Percentiles rank a stretch among this genome's conserved stretches.
Evolutionary conservation across 2,888 invertebrate genomes (phyloP).

Genomic region (Drosophila testacea): DNA sequence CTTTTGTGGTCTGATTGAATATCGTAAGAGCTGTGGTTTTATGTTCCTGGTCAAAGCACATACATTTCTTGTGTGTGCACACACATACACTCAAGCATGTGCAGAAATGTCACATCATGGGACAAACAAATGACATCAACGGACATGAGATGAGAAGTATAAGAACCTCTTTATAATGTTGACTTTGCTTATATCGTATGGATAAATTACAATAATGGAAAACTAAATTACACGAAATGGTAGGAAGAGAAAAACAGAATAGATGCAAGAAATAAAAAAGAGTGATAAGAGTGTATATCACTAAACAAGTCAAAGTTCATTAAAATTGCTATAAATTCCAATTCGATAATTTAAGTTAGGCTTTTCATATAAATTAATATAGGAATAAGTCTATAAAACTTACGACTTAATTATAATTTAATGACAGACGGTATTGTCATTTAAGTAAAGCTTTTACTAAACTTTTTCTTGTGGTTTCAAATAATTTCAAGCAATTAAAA

Average conservation of each 20-base stretch:
- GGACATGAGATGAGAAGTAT: slow-evolving; percentile 16
- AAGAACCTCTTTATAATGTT: slow-evolving; percentile 27
- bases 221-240: neutral
- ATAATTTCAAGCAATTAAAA: no score
- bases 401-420: no score
- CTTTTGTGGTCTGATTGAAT: slow-evolving; percentile 16
- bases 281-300: neutral
- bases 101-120: slow-evolving; percentile 38
- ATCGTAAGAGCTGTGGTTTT: slow-evolving; percentile 24
- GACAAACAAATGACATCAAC: slow-evolving; percentile 51
- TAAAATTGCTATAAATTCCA: neutral
- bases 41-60: slow-evolving; percentile 26
- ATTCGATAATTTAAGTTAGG: no score
- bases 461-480: no score
- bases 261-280: no score
- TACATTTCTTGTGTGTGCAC: neutral
- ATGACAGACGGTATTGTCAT: no score
- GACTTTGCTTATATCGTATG: slow-evolving; percentile 7
- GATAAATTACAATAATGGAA: slow-evolving; percentile 10
- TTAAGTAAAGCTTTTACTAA: no score
- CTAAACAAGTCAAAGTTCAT: neutral
- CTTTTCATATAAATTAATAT: no score
- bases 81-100: neutral
- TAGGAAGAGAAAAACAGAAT: neutral
- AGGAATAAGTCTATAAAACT: no score